Percentiles rank a stretch among this genome's conserved stretches.
Conservation (phyloP, 2,797 vertebrate genomes). For the Sphenopsis melanotis region DNA sequence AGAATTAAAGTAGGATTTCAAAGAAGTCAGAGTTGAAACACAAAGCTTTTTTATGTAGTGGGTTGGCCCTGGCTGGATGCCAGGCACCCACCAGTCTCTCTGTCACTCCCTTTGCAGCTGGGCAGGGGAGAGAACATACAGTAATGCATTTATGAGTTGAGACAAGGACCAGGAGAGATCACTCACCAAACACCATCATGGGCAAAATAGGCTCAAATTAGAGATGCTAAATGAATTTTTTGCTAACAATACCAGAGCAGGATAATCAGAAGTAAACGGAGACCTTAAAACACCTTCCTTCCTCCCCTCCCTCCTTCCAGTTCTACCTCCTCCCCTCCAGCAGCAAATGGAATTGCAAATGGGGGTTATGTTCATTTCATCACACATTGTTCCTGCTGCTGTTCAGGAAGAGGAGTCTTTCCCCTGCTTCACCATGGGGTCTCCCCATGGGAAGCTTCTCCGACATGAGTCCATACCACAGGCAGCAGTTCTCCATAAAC, state of each 20-base stretch:
- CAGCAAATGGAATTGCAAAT: background rate
- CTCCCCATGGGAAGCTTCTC: background rate
- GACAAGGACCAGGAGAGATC: background rate
- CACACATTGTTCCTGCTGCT: background rate
- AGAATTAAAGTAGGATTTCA: background rate
- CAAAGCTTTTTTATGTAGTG: background rate
- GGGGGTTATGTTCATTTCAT: background rate
- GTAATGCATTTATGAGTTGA: background rate
- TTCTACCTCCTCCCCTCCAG: background rate
- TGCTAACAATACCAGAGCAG: background rate
- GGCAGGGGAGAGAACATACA: too few species aligned
- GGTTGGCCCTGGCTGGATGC: background rate
- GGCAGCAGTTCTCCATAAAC: background rate
- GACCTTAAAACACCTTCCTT: background rate
- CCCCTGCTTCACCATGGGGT: background rate
- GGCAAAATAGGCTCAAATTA: background rate
- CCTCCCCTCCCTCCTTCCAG: background rate
- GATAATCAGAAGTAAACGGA: background rate
- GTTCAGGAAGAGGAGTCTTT: background rate
- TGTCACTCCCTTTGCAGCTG: background rate
- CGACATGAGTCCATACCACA: background rate
- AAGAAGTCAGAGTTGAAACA: background rate
- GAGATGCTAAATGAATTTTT: background rate
- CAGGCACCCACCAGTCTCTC: background rate
- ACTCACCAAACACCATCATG: background rate